Evolutionary conservation across 2,888 invertebrate species (phyloP).

Genomic region (Philhelius pedissequus): DNA sequence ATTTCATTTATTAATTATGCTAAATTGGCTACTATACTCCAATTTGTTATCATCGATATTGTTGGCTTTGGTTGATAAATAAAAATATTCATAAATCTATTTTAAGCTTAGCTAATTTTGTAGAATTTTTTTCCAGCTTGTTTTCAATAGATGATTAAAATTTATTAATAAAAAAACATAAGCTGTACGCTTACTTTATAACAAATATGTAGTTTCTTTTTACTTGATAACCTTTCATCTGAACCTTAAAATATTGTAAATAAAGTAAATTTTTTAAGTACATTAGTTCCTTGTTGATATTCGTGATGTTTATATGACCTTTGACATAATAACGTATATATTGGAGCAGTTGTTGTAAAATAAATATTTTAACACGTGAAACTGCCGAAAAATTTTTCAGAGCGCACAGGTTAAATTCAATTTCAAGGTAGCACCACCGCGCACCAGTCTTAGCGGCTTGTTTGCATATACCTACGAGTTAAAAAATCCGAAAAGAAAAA

Average conservation of each 20-base stretch:
- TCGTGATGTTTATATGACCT: neutral
- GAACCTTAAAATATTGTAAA: neutral
- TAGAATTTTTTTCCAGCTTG: too few relatives aligned
- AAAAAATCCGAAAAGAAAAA: too few relatives aligned
- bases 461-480: too few relatives aligned
- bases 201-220: neutral
- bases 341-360: neutral
- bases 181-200: neutral
- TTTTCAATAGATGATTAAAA: neutral
- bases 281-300: neutral
- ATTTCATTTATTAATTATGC: too few relatives aligned
- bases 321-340: neutral
- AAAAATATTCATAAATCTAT: too few relatives aligned
- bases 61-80: neutral
- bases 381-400: too few relatives aligned
- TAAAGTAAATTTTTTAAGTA: neutral
- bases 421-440: too few relatives aligned
- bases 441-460: too few relatives aligned
- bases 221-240: neutral
- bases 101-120: too few relatives aligned
- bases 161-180: neutral
- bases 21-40: too few relatives aligned
- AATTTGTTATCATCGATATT: neutral
- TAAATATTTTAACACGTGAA: neutral
- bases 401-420: too few relatives aligned